phyloP scores from a whole-genome alignment of 2,888 invertebrate species.

The Tromatobia lineatoria region DNA sequence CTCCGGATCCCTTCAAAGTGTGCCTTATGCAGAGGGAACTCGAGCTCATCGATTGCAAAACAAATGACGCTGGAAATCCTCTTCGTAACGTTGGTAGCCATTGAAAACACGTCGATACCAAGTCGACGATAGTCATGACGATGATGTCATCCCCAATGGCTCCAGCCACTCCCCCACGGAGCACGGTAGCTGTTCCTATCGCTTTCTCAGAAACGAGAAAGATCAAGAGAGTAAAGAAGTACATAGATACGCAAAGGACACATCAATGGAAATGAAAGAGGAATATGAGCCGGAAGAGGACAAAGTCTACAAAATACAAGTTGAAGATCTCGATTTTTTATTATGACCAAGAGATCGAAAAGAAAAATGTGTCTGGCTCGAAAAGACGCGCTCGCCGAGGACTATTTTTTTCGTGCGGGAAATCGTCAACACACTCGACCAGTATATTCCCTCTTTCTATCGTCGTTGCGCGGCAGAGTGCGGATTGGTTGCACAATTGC shows the following conservation, averaged over 20 bases:
- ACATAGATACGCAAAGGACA: constrained; percentile 28
- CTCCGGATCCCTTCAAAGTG: constrained; percentile 93
- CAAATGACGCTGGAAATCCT: constrained; percentile 69
- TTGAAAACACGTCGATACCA: constrained; percentile 67
- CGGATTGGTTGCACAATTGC: constrained; percentile 62
- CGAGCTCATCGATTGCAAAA: constrained; percentile 71
- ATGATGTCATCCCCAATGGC: constrained; percentile 44
- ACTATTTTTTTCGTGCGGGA: constrained; percentile 40
- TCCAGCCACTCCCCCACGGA: constrained; percentile 63
- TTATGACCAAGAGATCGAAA: constrained; percentile 21
- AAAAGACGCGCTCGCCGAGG: constrained; percentile 28
- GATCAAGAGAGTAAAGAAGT: constrained; percentile 51
- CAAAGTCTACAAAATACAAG: background rate
- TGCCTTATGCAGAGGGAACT: constrained; percentile 86
- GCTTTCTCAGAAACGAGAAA: constrained; percentile 66
- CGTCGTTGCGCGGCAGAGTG: constrained; percentile 32
- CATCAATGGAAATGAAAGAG: background rate
- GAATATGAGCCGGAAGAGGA: constrained; percentile 15
- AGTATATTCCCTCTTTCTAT: constrained; percentile 6
- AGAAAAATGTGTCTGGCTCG: constrained; percentile 7
- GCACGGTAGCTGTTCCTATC: constrained; percentile 84
- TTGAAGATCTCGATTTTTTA: constrained; percentile 23
- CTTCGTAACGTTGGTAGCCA: constrained; percentile 82
- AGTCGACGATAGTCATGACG: background rate
- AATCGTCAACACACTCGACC: constrained; percentile 54